These are phyloP conservation scores for Chlamydotis undulata DNA, from an alignment of 2,113 vertebrate species.

Conservation along the genomic window DNA sequence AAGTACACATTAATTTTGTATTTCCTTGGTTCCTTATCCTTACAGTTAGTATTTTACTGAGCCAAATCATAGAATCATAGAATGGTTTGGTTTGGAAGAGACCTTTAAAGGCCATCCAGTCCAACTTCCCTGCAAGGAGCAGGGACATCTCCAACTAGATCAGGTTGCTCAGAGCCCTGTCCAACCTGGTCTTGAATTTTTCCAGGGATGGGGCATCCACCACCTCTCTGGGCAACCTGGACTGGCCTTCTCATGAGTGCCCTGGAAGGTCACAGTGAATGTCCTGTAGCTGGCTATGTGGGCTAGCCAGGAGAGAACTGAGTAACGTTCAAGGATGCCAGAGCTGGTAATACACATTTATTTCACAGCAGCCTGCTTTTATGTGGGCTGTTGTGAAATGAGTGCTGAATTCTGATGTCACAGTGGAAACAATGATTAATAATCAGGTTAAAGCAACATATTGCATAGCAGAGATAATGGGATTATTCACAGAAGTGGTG, in stretches of 20 bases:
- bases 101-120: no score
- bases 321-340: background rate
- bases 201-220: no score
- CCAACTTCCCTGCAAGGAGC: no score
- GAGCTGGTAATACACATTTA: background rate
- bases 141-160: no score
- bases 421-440: background rate
- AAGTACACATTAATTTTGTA: background rate
- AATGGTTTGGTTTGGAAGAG: no score
- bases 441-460: constrained; percentile 15
- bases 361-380: background rate
- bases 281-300: background rate
- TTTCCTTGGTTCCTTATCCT: background rate
- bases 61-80: background rate
- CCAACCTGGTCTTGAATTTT: no score
- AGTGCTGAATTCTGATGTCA: background rate
- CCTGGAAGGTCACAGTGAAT: background rate
- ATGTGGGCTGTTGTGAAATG: background rate
- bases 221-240: no score
- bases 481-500: background rate
- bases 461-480: background rate
- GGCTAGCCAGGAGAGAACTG: background rate
- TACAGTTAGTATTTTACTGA: background rate
- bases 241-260: background rate
- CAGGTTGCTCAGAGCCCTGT: no score